phyloP scores from a whole-genome alignment of 2,797 vertebrate species.

The Sebastes matsubarae region DNA sequence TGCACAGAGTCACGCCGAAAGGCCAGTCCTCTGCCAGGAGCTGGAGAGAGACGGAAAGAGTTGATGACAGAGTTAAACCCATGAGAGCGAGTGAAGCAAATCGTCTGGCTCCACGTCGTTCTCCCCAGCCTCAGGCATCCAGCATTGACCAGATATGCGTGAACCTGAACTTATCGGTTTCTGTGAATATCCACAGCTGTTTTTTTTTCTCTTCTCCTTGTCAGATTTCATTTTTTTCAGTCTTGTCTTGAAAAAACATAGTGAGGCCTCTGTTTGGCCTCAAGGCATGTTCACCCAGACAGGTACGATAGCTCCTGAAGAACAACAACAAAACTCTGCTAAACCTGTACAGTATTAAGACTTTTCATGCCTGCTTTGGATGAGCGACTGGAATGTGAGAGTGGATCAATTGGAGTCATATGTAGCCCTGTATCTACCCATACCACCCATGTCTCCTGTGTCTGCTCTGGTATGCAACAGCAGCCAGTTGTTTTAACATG shows the following conservation, averaged over 20 bases:
- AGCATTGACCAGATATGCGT: slow-evolving; percentile 3
- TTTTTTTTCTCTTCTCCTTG: neutral
- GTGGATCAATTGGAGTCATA: slow-evolving; percentile 61
- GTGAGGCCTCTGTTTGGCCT: neutral
- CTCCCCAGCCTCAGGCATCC: slow-evolving; percentile 8
- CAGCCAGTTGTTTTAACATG: slow-evolving; percentile 61
- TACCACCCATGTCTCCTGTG: slow-evolving; percentile 26
- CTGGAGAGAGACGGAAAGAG: slow-evolving; percentile 70
- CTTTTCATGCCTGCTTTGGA: slow-evolving; percentile 29
- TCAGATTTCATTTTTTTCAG: neutral
- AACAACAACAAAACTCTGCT: slow-evolving; percentile 10
- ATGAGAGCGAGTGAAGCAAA: slow-evolving; percentile 11
- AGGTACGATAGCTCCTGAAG: neutral
- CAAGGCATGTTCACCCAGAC: neutral
- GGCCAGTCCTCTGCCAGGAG: slow-evolving; percentile 94
- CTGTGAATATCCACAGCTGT: neutral
- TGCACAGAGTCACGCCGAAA: slow-evolving; percentile 93
- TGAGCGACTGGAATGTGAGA: slow-evolving; percentile 36
- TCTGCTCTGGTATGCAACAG: slow-evolving; percentile 60
- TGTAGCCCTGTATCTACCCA: slow-evolving; percentile 36
- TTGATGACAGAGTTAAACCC: slow-evolving; percentile 12
- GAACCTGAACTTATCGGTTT: slow-evolving; percentile 23
- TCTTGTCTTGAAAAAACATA: neutral
- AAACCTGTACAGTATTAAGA: slow-evolving; percentile 1
- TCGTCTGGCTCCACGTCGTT: slow-evolving; percentile 6